Conservation (phyloP, 2,113 vertebrate genomes). For the Pseudolaguvia tuberculata region DNA sequence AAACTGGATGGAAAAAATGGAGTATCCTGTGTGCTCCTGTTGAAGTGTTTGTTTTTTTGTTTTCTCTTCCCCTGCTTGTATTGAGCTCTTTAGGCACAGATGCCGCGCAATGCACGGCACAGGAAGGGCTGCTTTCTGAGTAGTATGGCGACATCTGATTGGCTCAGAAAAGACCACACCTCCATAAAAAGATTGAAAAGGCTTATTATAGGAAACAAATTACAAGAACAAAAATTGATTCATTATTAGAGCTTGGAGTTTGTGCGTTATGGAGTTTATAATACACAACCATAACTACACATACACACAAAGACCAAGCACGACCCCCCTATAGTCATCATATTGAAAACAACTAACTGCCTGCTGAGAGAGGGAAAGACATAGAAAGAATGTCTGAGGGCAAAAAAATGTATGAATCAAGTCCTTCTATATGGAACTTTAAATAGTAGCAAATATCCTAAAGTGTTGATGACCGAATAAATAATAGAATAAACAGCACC, state of each 20-base stretch:
- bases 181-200: constrained; percentile 44
- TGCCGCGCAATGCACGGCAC: constrained; percentile 15
- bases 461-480: constrained; percentile 5
- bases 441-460: constrained; percentile 25
- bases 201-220: constrained; percentile 29
- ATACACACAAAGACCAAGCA: constrained; percentile 30
- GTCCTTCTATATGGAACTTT: constrained; percentile 21
- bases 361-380: constrained; percentile 38
- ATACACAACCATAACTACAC: constrained; percentile 29
- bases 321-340: constrained; percentile 22
- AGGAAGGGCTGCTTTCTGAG: constrained; percentile 45
- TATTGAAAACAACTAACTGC: constrained; percentile 26
- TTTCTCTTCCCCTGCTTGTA: constrained; percentile 24
- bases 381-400: constrained; percentile 31
- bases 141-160: constrained; percentile 41
- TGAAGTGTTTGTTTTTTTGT: constrained; percentile 1
- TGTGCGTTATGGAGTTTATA: constrained; percentile 28
- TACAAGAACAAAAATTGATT: constrained; percentile 35
- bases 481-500: constrained; percentile 18
- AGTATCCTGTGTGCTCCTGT: constrained; percentile 32
- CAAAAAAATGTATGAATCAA: not conserved
- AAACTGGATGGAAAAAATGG: constrained; percentile 1
- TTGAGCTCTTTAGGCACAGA: constrained; percentile 49
- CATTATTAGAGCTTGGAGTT: constrained; percentile 47
- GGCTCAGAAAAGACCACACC: constrained; percentile 44